Evolutionary conservation across 2,888 invertebrate species (phyloP).

Genomic region (Harmothoe impar): DNA sequence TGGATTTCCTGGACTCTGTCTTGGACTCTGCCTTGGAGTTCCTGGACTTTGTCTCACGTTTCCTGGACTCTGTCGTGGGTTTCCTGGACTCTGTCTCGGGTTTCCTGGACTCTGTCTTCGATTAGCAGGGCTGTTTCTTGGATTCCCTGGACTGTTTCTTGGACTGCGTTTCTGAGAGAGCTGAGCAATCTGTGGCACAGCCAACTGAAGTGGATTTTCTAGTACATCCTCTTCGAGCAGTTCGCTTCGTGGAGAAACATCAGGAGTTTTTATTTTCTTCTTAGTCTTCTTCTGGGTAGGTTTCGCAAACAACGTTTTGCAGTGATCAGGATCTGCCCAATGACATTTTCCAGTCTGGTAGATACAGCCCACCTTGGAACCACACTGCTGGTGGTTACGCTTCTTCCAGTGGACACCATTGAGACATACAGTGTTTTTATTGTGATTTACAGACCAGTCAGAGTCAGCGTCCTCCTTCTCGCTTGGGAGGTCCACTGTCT

Average conservation of each 20-base stretch:
- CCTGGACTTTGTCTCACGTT: background rate
- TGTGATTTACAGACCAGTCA: background rate
- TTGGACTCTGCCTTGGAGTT: background rate
- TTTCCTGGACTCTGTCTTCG: background rate
- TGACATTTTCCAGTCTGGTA: background rate
- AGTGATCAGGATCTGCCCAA: background rate
- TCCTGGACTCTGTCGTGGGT: background rate
- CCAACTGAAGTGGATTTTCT: background rate
- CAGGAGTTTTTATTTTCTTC: no score
- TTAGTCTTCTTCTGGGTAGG: background rate
- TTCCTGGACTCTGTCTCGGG: background rate
- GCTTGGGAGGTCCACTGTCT: background rate
- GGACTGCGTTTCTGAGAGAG: background rate
- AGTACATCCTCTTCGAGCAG: background rate
- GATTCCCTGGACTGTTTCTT: background rate
- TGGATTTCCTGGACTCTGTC: background rate
- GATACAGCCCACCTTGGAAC: constrained; percentile 24
- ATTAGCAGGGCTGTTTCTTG: background rate
- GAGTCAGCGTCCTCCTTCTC: background rate
- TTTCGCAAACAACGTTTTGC: background rate
- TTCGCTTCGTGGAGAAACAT: no score
- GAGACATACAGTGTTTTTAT: background rate
- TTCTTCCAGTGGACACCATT: background rate
- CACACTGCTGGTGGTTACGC: constrained; percentile 12
- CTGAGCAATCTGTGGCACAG: no score